phyloP scores from a whole-genome alignment of 2,797 vertebrate species.

The Myotis pilosus region DNA sequence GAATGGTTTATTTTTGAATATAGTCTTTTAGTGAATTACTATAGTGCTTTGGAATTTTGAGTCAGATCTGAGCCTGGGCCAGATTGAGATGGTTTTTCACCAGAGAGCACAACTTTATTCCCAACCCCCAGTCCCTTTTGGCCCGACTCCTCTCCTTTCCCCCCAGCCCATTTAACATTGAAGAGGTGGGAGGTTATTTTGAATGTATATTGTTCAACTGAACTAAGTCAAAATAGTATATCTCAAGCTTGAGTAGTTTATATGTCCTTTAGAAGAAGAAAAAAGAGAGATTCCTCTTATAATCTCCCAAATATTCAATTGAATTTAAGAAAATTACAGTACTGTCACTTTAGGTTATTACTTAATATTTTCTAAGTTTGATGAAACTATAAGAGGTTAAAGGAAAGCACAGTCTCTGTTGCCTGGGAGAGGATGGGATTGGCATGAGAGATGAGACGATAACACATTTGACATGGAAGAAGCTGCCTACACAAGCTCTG shows the following conservation, averaged over 20 bases:
- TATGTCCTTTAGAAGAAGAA: neutral
- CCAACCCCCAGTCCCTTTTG: fast-evolving
- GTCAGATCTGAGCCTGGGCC: neutral
- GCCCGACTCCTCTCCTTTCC: too few species aligned
- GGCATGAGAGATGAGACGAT: neutral
- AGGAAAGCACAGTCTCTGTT: neutral
- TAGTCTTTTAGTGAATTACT: neutral
- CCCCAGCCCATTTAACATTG: neutral
- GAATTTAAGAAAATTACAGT: neutral
- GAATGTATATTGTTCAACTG: constrained; percentile 1
- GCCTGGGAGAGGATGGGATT: neutral
- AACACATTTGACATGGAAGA: neutral
- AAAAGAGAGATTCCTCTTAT: neutral
- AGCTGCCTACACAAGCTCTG: neutral
- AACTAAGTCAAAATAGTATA: neutral
- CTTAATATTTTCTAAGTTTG: constrained; percentile 41
- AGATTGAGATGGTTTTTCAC: neutral
- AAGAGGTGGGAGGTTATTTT: neutral
- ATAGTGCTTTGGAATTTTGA: neutral
- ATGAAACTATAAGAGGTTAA: neutral
- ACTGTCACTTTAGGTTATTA: neutral
- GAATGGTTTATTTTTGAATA: neutral
- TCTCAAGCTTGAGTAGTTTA: constrained; percentile 16
- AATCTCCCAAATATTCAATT: neutral
- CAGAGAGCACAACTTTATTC: neutral